These are phyloP conservation scores for Scophthalmus maximus DNA, from an alignment of 2,113 vertebrate genomes.

Conservation along the genomic window DNA sequence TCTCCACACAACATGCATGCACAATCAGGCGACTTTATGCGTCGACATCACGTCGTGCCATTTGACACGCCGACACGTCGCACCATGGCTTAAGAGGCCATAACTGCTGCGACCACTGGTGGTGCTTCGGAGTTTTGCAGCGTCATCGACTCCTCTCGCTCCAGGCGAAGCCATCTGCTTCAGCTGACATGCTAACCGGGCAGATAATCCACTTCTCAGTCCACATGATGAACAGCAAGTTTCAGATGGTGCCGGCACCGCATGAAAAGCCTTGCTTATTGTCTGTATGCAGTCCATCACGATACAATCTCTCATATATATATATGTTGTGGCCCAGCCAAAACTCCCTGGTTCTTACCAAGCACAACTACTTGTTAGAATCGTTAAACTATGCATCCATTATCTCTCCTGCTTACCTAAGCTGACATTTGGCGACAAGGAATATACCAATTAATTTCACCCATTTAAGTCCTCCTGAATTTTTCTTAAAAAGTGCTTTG, in stretches of 20 bases:
- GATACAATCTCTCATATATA: not conserved
- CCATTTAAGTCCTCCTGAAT: too few relatives aligned
- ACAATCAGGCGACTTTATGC: not conserved
- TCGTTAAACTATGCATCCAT: too few relatives aligned
- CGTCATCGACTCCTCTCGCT: constrained; percentile 50
- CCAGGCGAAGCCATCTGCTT: constrained; percentile 67
- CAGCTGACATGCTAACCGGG: constrained; percentile 55
- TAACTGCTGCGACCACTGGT: constrained; percentile 49
- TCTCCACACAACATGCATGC: constrained; percentile 12
- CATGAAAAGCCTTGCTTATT: not conserved
- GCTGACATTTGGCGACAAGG: too few relatives aligned
- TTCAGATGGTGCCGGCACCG: constrained; percentile 15
- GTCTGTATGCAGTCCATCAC: not conserved
- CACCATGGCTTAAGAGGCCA: constrained; percentile 47
- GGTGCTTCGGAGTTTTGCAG: constrained; percentile 45
- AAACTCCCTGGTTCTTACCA: not conserved
- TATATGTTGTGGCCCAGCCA: not conserved
- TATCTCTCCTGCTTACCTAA: too few relatives aligned
- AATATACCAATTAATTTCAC: too few relatives aligned
- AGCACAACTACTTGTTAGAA: not conserved
- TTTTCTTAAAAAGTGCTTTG: too few relatives aligned
- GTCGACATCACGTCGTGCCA: not conserved
- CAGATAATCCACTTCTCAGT: constrained; percentile 44
- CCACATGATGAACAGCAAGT: constrained; percentile 10
- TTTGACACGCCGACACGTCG: constrained; percentile 14